These are phyloP conservation scores for Cyprinodon tularosa DNA, from an alignment of 2,113 vertebrate genomes.

Conservation along the genomic window DNA sequence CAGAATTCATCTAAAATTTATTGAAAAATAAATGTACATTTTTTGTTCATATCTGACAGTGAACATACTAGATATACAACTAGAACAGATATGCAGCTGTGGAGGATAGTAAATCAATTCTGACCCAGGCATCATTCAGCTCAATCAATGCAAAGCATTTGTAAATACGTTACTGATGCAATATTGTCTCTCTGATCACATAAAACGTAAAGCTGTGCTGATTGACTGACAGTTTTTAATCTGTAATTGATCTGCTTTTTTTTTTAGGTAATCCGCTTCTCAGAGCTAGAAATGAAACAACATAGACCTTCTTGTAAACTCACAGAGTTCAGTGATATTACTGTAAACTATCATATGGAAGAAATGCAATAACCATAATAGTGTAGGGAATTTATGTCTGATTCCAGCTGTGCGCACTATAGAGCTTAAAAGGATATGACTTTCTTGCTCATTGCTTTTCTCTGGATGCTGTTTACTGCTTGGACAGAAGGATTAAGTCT, in stretches of 20 bases:
- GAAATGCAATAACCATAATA: background rate
- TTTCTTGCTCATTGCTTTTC: constrained; percentile 32
- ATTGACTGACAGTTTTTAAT: background rate
- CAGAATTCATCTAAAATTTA: too few species aligned
- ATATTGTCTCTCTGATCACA: background rate
- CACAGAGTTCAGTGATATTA: background rate
- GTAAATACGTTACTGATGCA: background rate
- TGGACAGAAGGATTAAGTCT: constrained; percentile 61
- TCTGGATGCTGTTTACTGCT: constrained; percentile 52
- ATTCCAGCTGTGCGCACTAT: background rate
- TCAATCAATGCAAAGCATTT: background rate
- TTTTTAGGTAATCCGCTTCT: background rate
- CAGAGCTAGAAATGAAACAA: background rate
- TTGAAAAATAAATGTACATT: background rate
- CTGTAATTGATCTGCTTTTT: background rate
- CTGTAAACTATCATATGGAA: background rate
- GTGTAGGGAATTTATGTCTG: background rate
- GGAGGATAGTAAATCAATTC: background rate
- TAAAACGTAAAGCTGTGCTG: background rate
- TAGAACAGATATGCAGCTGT: background rate
- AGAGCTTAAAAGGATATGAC: constrained; percentile 14
- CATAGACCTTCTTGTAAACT: background rate
- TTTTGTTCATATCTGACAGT: background rate
- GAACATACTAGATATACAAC: background rate
- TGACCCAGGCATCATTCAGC: too few species aligned